phyloP scores from a whole-genome alignment of 2,113 vertebrate species.

The Podarcis muralis region DNA sequence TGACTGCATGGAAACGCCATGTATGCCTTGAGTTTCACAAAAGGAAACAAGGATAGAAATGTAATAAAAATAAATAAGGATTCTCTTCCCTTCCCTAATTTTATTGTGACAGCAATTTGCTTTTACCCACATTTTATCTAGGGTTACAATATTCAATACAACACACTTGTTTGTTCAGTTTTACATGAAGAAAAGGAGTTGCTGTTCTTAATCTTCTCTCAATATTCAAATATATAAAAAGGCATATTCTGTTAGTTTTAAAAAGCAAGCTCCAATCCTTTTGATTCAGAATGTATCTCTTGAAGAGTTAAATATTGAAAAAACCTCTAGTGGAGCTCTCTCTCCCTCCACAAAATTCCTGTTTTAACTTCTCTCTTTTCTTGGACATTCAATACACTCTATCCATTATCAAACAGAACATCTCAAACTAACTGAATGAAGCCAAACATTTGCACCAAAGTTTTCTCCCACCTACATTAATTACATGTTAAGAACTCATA shows the following conservation, averaged over 20 bases:
- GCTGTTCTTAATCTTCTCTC: neutral
- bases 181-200: neutral
- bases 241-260: neutral
- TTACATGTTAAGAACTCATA: too few relatives aligned
- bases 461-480: too few relatives aligned
- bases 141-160: too few relatives aligned
- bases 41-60: neutral
- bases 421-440: neutral
- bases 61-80: neutral
- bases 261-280: neutral
- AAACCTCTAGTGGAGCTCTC: neutral
- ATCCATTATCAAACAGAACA: neutral
- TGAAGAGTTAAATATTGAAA: neutral
- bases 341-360: neutral
- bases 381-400: neutral
- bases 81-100: neutral
- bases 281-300: neutral
- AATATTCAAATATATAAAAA: neutral
- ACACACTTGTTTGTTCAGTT: neutral
- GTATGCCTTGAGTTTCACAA: too few relatives aligned
- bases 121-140: neutral
- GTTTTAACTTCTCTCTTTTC: neutral
- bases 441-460: neutral
- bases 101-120: neutral
- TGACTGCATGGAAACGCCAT: too few relatives aligned